Evolutionary conservation across 1,140 invertebrate genomes (phyloP), one percentile per base, ranked within the genome.

Genomic region (Limonius californicus): DNA sequence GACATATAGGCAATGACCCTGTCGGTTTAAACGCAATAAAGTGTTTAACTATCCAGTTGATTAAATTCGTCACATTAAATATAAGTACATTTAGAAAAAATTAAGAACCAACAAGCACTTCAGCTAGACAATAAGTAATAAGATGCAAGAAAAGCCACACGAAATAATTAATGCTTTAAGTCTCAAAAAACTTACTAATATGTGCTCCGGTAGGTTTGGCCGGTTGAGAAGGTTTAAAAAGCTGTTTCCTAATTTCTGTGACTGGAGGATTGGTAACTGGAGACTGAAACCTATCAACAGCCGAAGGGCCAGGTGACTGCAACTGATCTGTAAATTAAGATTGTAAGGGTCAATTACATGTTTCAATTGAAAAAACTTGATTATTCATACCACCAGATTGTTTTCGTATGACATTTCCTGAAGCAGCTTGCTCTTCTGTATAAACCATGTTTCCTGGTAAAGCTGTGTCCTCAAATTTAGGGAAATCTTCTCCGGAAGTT

Each of bases 401-500:
- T 27, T 27, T 27, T 4, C 15, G n/a, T 19, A 50, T 3, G 7
- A 55, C 2, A 27, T 55, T 23, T 27, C 27, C 54, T 7, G 27
- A 32, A 27, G 54, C 18, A 55, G n/a, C 9, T 18, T 55, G 54
- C 42, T 57, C 16, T 21, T 57, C 55, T 30, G 14, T 39, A 18
- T 57, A 39, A 1, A 66, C 16, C 30, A 62, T 63, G 21, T 60
- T 58, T 3, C 70, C 69, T 14, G 76, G 76, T 27, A 74, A 59
- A 2, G 76, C 74, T 16, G 67, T 72, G 39, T 89, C 85, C 66
- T 84, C 81, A 69, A 83, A 89, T 11, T 82, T 84, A 1, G 89
- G 88, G 50, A 92, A 79, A 16, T 80, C 79, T 18, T 77, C 76
- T 0, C 77, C 72, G 7, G 81, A 79, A 18, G 74, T 77, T 63